A percentile compares a stretch with the other conserved stretches of the same genome.
phyloP scores from a whole-genome alignment of 2,888 invertebrate species.

The Zonitis immaculata region DNA sequence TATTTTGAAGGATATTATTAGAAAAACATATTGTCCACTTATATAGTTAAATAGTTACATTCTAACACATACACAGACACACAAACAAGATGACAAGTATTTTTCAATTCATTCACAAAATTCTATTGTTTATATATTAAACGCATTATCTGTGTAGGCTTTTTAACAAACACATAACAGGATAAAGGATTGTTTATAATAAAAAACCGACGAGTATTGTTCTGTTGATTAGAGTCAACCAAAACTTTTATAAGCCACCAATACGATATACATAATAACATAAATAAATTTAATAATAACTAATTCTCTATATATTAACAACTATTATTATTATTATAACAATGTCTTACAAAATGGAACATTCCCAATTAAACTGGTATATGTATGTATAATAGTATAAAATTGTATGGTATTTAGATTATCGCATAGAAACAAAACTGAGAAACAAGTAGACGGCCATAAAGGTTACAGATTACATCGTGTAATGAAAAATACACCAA shows the following conservation, averaged over 20 bases:
- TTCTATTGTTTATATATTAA: background rate
- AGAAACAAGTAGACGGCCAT: conserved; percentile 6
- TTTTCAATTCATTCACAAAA: conserved; percentile 4
- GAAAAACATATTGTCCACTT: background rate
- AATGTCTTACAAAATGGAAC: conserved; percentile 3
- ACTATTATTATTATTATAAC: background rate
- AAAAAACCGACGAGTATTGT: too few relatives aligned
- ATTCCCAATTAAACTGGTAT: conserved; percentile 4
- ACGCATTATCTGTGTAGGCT: background rate
- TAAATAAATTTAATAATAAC: background rate
- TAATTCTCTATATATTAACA: too few relatives aligned
- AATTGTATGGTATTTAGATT: conserved; percentile 7
- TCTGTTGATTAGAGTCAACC: too few relatives aligned
- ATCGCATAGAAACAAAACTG: conserved; percentile 5
- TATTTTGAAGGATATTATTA: background rate
- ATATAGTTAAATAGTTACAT: background rate
- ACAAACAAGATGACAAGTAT: background rate
- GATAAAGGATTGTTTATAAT: too few relatives aligned
- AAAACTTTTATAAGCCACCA: too few relatives aligned
- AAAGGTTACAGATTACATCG: conserved; percentile 7
- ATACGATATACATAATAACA: too few relatives aligned
- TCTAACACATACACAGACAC: background rate
- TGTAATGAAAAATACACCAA: conserved; percentile 9
- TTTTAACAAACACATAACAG: background rate
- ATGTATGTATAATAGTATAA: too few relatives aligned